Conservation (phyloP, 2,113 vertebrate species). For the Myrmecobius fasciatus region DNA sequence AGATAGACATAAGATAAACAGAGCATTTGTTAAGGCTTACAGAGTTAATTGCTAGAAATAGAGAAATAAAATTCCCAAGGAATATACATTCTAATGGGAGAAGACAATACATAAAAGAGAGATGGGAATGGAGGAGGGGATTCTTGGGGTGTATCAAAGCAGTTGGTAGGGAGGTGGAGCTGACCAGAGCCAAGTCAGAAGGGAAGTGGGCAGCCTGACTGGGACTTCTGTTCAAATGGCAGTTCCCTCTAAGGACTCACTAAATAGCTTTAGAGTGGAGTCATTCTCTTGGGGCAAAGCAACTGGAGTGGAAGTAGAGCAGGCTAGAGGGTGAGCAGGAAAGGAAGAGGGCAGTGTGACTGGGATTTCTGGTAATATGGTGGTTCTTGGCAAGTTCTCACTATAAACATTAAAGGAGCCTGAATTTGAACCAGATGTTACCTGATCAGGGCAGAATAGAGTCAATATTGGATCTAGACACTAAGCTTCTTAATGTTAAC, state of each 20-base stretch:
- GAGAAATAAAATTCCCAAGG: neutral
- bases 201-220: neutral
- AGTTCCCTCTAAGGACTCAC: neutral
- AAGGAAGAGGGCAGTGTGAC: neutral
- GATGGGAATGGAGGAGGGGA: neutral
- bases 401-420: neutral
- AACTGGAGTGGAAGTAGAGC: neutral
- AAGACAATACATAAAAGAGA: neutral
- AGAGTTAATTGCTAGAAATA: neutral
- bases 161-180: neutral
- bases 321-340: neutral
- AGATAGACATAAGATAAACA: neutral
- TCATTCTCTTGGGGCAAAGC: neutral
- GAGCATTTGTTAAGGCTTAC: neutral
- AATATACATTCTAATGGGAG: neutral
- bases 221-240: neutral
- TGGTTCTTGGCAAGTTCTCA: neutral
- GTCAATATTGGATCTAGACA: neutral
- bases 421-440: neutral
- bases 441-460: neutral
- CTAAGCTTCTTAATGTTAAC: neutral
- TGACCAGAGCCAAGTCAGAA: neutral
- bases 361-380: neutral
- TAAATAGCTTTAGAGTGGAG: neutral
- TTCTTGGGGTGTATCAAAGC: neutral